phyloP scores from a whole-genome alignment of 2,113 vertebrate species.

The Tragelaphus buxtoni region DNA sequence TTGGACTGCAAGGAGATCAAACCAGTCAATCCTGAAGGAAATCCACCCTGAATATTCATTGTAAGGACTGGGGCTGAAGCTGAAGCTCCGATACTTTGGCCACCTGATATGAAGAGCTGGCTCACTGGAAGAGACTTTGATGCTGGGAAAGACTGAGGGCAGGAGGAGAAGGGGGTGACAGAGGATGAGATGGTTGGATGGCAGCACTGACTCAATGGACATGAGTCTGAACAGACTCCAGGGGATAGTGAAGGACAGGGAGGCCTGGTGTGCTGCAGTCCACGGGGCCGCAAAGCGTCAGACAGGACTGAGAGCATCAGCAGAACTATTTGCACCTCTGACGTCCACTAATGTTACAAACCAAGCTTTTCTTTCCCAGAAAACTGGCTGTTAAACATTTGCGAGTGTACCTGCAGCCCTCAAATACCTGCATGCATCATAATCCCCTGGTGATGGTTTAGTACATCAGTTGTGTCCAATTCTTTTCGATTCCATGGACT shows the following conservation, averaged over 20 bases:
- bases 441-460: background rate
- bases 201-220: background rate
- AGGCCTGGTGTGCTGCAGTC: background rate
- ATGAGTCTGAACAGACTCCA: background rate
- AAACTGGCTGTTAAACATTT: background rate
- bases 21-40: background rate
- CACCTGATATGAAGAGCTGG: background rate
- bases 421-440: rapidly evolving
- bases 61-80: background rate
- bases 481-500: background rate
- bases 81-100: background rate
- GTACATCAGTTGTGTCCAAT: background rate
- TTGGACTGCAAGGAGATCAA: background rate
- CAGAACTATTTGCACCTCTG: rapidly evolving
- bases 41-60: background rate
- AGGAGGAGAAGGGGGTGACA: background rate
- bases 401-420: background rate
- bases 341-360: background rate
- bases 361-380: background rate
- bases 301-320: background rate
- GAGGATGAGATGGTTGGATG: background rate
- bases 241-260: background rate
- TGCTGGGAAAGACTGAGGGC: background rate
- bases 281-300: rapidly evolving
- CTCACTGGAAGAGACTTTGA: background rate